Evolutionary conservation across 2,113 vertebrate species (phyloP).

Genomic region (Arenaria interpres): DNA sequence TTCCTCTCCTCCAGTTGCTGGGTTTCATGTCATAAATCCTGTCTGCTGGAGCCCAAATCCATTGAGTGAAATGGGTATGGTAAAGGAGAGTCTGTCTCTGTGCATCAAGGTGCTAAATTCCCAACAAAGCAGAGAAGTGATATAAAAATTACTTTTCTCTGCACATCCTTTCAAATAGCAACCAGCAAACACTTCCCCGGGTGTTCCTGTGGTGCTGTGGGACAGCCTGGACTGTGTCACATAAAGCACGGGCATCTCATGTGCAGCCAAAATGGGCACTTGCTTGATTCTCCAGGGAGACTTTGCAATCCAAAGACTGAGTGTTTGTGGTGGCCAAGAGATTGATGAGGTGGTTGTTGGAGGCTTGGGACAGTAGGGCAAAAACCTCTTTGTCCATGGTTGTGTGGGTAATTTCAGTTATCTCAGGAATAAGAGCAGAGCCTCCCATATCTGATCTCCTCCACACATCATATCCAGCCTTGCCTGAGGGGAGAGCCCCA

Average conservation of each 20-base stretch:
- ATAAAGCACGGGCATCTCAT: neutral
- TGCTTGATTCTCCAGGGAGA: neutral
- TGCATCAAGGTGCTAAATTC: neutral
- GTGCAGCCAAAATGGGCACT: neutral
- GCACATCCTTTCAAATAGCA: neutral
- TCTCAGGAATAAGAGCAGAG: neutral
- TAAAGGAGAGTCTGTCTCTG: neutral
- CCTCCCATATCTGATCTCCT: neutral
- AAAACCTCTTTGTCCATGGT: accelerated
- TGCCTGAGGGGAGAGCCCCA: neutral
- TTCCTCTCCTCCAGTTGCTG: neutral
- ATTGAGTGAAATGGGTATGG: neutral
- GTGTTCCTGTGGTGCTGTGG: neutral
- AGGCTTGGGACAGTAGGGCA: neutral
- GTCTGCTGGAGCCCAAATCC: neutral
- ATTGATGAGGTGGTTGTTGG: neutral
- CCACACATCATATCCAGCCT: neutral
- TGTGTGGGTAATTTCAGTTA: neutral
- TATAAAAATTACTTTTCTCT: neutral
- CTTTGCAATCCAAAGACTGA: neutral
- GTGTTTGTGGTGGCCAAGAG: neutral
- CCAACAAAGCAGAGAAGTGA: neutral
- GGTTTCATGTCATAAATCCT: neutral
- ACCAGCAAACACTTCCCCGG: neutral
- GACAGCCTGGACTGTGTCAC: neutral